phyloP scores from a whole-genome alignment of 2,113 vertebrate species.

The Percopsis transmontana region DNA sequence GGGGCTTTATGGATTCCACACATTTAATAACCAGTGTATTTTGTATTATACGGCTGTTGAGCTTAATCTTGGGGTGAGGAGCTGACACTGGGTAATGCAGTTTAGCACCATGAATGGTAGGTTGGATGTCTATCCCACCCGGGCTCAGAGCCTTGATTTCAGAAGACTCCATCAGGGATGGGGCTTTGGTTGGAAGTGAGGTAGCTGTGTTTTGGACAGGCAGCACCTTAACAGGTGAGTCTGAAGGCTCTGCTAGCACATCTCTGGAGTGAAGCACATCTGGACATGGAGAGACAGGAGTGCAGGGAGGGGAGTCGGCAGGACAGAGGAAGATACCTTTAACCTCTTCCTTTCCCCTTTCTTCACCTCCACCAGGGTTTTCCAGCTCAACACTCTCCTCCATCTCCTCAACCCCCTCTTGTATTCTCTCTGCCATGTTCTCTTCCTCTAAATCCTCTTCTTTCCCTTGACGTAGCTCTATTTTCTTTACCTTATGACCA shows the following conservation, averaged over 20 bases:
- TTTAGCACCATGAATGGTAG: slow-evolving; percentile 57
- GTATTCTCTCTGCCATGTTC: too few species aligned
- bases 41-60: slow-evolving; percentile 39
- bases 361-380: slow-evolving; percentile 18
- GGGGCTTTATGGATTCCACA: slow-evolving; percentile 52
- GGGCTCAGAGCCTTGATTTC: slow-evolving; percentile 41
- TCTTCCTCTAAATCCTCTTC: not conserved
- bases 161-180: slow-evolving; percentile 41
- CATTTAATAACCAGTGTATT: slow-evolving; percentile 52
- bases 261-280: slow-evolving; percentile 37
- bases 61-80: slow-evolving; percentile 25
- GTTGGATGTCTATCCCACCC: slow-evolving; percentile 47
- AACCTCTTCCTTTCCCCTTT: slow-evolving; percentile 23
- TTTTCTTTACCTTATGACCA: slow-evolving; percentile 9
- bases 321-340: slow-evolving; percentile 21
- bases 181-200: slow-evolving; percentile 69
- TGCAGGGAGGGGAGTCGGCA: slow-evolving; percentile 16
- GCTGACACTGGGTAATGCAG: slow-evolving; percentile 21
- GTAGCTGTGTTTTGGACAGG: slow-evolving; percentile 66
- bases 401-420: not conserved
- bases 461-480: slow-evolving; percentile 10
- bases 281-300: slow-evolving; percentile 28
- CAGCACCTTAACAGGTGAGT: slow-evolving; percentile 35
- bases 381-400: slow-evolving; percentile 19
- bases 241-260: slow-evolving; percentile 32